Evolutionary conservation across 2,888 invertebrate species (phyloP).

Genomic region (Thera obeliscata): DNA sequence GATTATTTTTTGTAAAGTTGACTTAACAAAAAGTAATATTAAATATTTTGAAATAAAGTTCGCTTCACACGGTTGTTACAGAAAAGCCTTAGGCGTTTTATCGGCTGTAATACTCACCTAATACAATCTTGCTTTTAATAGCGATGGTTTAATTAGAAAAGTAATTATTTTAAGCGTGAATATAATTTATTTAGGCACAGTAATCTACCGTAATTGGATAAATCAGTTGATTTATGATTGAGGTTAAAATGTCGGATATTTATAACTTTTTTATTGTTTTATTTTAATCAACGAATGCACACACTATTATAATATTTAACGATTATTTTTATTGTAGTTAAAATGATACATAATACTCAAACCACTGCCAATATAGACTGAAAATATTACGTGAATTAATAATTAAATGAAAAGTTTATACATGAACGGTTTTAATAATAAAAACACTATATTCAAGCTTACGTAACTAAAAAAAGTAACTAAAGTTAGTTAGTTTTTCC

Average conservation of each 20-base stretch:
- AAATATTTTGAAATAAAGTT: conserved; percentile 37
- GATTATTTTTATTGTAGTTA: too few species aligned
- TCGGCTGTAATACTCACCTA: conserved; percentile 18
- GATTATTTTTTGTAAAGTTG: conserved; percentile 45
- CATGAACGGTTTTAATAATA: too few species aligned
- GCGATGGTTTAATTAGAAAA: conserved; percentile 36
- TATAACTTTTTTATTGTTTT: conserved; percentile 28
- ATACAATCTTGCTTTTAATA: conserved; percentile 18
- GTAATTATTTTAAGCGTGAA: conserved; percentile 33
- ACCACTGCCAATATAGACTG: neutral
- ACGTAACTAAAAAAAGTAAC: neutral
- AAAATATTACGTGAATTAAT: too few species aligned
- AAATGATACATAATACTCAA: neutral
- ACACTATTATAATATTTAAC: neutral
- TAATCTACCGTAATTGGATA: conserved; percentile 31
- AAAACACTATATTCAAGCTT: neutral
- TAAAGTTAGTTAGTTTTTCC: neutral
- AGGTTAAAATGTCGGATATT: conserved; percentile 31
- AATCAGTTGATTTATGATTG: conserved; percentile 37
- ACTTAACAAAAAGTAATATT: too few species aligned
- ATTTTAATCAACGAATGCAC: conserved; percentile 7
- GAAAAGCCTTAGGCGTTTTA: conserved; percentile 20
- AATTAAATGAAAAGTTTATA: too few species aligned
- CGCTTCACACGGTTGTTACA: conserved; percentile 34
- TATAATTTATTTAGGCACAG: conserved; percentile 33